Conservation (phyloP, 2,113 vertebrate species). For the Felis chaus region DNA sequence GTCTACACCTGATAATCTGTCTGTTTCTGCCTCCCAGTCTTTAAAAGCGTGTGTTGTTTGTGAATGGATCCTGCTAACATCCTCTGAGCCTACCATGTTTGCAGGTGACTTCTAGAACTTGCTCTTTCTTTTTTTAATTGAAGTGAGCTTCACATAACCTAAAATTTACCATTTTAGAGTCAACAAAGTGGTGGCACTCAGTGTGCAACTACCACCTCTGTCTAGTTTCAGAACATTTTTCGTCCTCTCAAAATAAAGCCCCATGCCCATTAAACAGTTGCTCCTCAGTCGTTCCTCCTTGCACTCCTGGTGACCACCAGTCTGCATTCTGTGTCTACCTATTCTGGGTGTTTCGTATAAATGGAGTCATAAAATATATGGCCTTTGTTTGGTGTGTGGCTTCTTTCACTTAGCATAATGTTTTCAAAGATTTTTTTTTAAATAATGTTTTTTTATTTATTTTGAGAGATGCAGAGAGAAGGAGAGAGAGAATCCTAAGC, state of each 20-base stretch:
- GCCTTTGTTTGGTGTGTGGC: neutral
- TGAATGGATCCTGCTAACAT: neutral
- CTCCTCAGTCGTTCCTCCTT: neutral
- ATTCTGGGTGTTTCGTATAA: neutral
- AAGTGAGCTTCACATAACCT: neutral
- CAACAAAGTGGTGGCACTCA: neutral
- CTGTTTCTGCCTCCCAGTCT: neutral
- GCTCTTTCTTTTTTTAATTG: neutral
- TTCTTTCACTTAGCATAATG: neutral
- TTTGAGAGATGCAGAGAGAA: too few relatives aligned
- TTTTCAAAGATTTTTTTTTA: neutral
- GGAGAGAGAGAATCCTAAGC: too few relatives aligned
- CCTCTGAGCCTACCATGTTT: neutral
- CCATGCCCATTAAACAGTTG: too few relatives aligned
- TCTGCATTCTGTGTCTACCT: neutral
- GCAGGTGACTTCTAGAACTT: neutral
- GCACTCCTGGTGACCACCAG: neutral
- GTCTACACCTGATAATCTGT: neutral
- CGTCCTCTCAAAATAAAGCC: neutral
- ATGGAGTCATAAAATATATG: neutral
- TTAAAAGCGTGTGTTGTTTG: neutral
- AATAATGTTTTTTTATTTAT: too few relatives aligned
- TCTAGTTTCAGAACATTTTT: neutral
- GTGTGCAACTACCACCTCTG: neutral
- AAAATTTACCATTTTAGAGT: neutral